Percentiles rank a stretch among this genome's conserved stretches.
Evolutionary conservation across 2,888 invertebrate genomes (phyloP).

Genomic region (Drosophila basisetae): DNA sequence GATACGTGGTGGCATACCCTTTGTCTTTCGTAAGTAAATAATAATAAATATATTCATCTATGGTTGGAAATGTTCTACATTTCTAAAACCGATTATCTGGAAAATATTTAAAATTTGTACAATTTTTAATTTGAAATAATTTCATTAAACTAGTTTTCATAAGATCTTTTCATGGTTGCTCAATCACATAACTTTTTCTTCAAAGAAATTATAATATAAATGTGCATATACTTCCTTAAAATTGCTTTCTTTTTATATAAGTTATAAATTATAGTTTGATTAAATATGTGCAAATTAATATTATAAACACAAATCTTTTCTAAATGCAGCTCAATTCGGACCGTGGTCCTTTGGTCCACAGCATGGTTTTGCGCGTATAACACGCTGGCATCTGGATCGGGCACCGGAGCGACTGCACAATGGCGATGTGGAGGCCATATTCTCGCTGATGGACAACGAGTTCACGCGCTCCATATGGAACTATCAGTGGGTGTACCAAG

Average conservation of each 20-base stretch:
- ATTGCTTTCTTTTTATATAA: background rate
- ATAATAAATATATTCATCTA: background rate
- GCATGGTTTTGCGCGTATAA: constrained; percentile 97
- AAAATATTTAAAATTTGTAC: background rate
- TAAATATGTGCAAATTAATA: background rate
- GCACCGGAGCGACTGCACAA: constrained; percentile 94
- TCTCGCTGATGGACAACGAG: constrained; percentile 96
- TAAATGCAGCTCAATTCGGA: constrained; percentile 94
- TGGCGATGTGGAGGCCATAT: constrained; percentile 96
- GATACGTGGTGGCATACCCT: constrained; percentile 97
- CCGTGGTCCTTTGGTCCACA: constrained; percentile 97
- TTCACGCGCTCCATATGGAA: constrained; percentile 98
- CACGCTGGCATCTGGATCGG: constrained; percentile 96
- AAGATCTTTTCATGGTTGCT: background rate
- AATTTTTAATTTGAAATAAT: background rate
- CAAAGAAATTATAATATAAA: background rate
- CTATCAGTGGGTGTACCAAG: constrained; percentile 89
- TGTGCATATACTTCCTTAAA: background rate
- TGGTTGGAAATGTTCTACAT: background rate
- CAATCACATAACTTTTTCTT: background rate
- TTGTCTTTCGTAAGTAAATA: constrained; percentile 97
- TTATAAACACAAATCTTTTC: background rate
- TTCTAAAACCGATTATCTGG: background rate
- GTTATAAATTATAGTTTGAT: background rate
- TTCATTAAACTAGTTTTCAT: background rate